Evolutionary conservation across 2,113 vertebrate species (phyloP).

Genomic region (Sander vitreus): DNA sequence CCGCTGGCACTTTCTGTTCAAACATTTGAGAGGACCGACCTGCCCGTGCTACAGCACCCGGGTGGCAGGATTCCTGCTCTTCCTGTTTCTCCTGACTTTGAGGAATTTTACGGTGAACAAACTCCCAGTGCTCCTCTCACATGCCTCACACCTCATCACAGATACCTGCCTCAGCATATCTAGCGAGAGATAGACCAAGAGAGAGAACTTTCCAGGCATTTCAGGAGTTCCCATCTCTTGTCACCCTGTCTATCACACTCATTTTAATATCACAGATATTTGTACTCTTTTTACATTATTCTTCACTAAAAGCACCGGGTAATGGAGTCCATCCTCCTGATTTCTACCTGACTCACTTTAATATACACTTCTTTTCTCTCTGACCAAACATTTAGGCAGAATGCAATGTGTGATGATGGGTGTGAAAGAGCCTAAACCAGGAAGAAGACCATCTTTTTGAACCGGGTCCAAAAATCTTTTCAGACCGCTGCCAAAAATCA

Average conservation of each 20-base stretch:
- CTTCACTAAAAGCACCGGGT: not conserved
- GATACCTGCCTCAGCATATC: conserved; percentile 84
- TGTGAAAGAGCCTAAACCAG: not conserved
- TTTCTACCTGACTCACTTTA: not conserved
- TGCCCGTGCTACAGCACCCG: conserved; percentile 56
- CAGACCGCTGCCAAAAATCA: conserved; percentile 1
- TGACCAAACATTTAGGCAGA: not conserved
- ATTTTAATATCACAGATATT: not conserved
- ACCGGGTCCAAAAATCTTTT: not conserved
- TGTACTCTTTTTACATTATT: not conserved
- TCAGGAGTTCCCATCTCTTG: conserved; percentile 41
- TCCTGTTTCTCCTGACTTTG: conserved; percentile 86
- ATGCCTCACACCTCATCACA: conserved; percentile 66
- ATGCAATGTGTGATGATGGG: not conserved
- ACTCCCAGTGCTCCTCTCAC: conserved; percentile 77
- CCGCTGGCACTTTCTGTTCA: conserved; percentile 80
- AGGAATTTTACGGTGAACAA: conserved; percentile 82
- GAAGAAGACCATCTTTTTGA: not conserved
- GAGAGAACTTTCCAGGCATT: conserved; percentile 67
- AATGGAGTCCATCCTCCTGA: not conserved
- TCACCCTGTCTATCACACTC: conserved; percentile 10
- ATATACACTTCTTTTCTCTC: not conserved
- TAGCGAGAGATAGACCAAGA: conserved; percentile 44
- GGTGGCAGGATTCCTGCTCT: conserved; percentile 78
- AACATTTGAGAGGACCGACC: conserved; percentile 80